Evolutionary conservation across 1,140 invertebrate genomes (phyloP).

Genomic region (Thereuonema tuberculata): DNA sequence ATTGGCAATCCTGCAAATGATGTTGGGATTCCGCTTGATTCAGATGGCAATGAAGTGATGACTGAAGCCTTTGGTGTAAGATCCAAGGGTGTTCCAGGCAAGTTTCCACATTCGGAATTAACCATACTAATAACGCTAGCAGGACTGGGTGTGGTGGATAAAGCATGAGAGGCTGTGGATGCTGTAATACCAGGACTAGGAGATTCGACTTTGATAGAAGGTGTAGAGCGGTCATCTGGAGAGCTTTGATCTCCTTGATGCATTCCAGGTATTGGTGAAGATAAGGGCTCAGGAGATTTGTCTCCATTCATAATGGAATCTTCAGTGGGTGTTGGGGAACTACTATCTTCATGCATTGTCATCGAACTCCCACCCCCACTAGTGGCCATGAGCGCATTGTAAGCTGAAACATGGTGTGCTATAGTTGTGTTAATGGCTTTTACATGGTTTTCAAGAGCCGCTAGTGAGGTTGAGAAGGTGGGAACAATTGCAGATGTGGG

Average conservation of each 20-base stretch:
- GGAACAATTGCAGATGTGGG: slow-evolving; percentile 29
- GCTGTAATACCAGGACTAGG: not conserved
- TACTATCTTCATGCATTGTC: not conserved
- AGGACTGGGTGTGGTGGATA: slow-evolving; percentile 3
- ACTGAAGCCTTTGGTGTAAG: slow-evolving; percentile 13
- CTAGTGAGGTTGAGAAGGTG: slow-evolving; percentile 53
- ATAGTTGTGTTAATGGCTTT: slow-evolving; percentile 28
- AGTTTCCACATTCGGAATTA: not conserved
- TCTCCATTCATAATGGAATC: not conserved
- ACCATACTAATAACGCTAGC: slow-evolving; percentile 2
- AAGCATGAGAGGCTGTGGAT: not conserved
- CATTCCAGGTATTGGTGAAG: not conserved
- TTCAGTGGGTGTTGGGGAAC: not conserved
- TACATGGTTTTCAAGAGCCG: slow-evolving; percentile 55
- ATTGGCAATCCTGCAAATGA: not conserved
- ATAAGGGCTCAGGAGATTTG: not conserved
- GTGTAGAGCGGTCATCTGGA: not conserved
- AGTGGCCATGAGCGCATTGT: not conserved
- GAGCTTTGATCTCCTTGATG: not conserved
- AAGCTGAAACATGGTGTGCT: not conserved
- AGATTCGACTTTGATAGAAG: not conserved
- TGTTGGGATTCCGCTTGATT: not conserved
- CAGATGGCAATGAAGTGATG: slow-evolving; percentile 16
- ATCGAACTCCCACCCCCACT: not conserved
- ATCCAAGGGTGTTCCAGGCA: not conserved